Base-by-base conservation (phyloP, 2,113 vertebrate species). In the Toxostoma redivivum region DNA sequence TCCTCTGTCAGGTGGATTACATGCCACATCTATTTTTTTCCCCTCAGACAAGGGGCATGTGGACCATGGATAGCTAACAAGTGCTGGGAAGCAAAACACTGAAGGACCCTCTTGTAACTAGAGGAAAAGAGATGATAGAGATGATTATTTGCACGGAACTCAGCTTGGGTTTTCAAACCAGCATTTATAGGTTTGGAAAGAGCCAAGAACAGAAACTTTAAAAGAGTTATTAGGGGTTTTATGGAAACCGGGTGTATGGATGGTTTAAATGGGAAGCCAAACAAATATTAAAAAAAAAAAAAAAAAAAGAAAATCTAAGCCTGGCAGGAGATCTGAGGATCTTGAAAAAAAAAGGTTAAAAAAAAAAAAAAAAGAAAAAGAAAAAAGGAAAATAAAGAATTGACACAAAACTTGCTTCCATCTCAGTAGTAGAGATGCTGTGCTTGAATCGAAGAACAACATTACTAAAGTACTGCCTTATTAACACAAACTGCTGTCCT, bases 211-310 rank as follows among this genome's bases (percentile, higher is more conserved):
- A 97, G 95, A 97, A 96, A 94, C 85, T 92, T 90, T 97, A 93
- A 95, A 98, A 98, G 77, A 93, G 97, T 97, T 97, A 98, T 98
- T 98, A 98, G 86, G 87, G 97, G 92, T 37, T 98, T 98, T 97
- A 97, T 97, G 96, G 96, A 97, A 97, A 94, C 90, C 94, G 88
- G 82, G 97, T 96, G 97, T 97, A 97, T 88, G 89, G 92, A 96
- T 92, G 67, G 62, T 90, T 98, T 96, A 77, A 96, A 78, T 44
- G 47, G 84, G 93, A 97, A 97, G 90, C 94, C 96, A 98, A 97
- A 96, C 69, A 28, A 84, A 96, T 85, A 79, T 15, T 21, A 33
- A 65, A n/a, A 80, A 24, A 33, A 65, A n/a, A 80, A 47, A 58
- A 97, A 60, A 42, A 79, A 40, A 70, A 97, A 77, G 67, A 96